Evolutionary conservation across 2,113 vertebrate species (phyloP).

Genomic region (Tyrannus savana): DNA sequence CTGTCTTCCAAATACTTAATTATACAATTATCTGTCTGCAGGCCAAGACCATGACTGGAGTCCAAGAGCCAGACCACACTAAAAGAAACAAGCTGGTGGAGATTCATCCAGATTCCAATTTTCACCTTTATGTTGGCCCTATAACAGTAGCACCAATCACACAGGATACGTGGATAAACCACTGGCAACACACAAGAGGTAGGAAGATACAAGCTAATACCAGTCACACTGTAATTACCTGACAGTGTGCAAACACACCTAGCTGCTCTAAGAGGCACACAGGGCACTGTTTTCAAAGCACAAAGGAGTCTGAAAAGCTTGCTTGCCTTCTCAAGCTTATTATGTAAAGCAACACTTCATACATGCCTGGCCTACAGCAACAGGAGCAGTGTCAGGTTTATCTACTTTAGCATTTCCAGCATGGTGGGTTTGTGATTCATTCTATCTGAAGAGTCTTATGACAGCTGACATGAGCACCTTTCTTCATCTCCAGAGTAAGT

Average conservation of each 20-base stretch:
- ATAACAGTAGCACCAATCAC: not conserved
- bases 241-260: not conserved
- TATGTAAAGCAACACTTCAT: not conserved
- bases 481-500: not conserved
- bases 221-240: not conserved
- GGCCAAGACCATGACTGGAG: not conserved
- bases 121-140: not conserved
- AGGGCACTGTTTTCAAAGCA: not conserved
- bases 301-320: not conserved
- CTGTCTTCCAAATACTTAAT: not conserved
- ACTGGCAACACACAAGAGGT: not conserved
- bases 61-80: not conserved
- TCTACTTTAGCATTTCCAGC: not conserved
- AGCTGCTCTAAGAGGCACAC: not conserved
- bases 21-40: not conserved
- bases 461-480: not conserved
- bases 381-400: not conserved
- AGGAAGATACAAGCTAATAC: not conserved
- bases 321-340: not conserved
- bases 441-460: not conserved
- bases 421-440: not conserved
- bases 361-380: not conserved
- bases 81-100: not conserved
- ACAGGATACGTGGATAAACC: not conserved
- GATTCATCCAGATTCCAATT: not conserved